Base-by-base conservation (phyloP, 2,888 invertebrate genomes). In the Plagiodera versicolora region DNA sequence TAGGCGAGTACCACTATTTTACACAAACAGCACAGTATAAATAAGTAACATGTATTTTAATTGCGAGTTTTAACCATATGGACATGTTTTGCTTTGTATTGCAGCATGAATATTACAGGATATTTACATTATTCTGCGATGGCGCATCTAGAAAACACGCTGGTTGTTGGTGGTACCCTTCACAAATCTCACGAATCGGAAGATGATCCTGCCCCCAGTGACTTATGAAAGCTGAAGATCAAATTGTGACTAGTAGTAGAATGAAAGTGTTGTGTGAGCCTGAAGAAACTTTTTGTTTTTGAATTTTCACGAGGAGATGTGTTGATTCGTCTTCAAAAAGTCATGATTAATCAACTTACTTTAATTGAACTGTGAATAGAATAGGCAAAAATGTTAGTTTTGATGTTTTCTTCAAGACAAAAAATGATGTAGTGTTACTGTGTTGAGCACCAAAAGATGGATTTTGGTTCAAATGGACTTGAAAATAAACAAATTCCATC, bases 11-110 rank as follows among this genome's bases (percentile, higher is more conserved):
- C 65, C 64, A 66, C 64, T 60, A 60, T 66, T 67, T 65, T 78
- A 78, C 79, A 79, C 77, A 77, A 77, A 79, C 78, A 79, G 78
- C 79, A 79, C 79, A 79, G 77, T 79, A 80, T 79, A 79, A 79
- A 79, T 79, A 78, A 80, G 78, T 79, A 80, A 79, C 79, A 79
- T 79, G 78, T 77, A 80, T 74, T 60, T 72, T 76, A 75, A 75
- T 78, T 78, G 77, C 77, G 77, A 78, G 76, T 77, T 74, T 77
- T 75, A 72, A 69, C 73, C 72, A 73, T 76, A 70, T 74, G 73
- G 75, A 75, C 74, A 74, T 74, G 72, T 75, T 77, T 77, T 76
- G 76, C 77, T 75, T n/a, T 70, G 60, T 76, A 75, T 77, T 75
- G 77, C 77, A 77, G 76, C 75, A 67, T 65, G 61, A 69, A 61